These are phyloP conservation scores for Erpetoichthys calabaricus DNA, from an alignment of 2,797 vertebrate species.

Conservation along the genomic window DNA sequence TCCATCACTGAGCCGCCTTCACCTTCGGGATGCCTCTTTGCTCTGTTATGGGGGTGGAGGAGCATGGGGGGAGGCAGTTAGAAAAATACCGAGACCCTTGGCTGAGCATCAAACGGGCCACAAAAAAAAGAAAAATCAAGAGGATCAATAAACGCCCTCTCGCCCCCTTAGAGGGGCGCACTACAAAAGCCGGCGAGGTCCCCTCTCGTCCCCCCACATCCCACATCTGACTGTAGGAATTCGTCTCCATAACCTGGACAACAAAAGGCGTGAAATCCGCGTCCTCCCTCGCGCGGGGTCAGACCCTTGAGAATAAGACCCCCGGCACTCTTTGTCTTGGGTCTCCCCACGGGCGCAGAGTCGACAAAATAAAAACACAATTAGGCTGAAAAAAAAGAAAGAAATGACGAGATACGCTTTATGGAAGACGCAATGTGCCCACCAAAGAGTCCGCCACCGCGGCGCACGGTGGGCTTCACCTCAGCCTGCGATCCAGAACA, in stretches of 20 bases:
- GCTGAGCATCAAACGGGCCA: constrained; percentile 80
- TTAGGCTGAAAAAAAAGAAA: no score
- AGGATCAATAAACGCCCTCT: constrained; percentile 68
- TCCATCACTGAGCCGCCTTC: no score
- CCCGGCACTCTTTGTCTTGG: constrained; percentile 61
- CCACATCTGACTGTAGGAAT: constrained; percentile 85
- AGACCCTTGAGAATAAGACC: constrained; percentile 57
- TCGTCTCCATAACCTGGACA: constrained; percentile 60
- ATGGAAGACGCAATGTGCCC: no score
- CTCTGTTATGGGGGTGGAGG: constrained; percentile 46
- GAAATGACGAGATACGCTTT: no score
- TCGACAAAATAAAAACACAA: no score
- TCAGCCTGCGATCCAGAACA: no score
- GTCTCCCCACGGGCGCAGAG: no score
- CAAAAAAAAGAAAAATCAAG: constrained; percentile 60
- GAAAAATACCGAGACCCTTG: constrained; percentile 57
- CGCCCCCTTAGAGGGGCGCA: constrained; percentile 77
- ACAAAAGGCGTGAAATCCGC: constrained; percentile 84
- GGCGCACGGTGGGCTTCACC: no score
- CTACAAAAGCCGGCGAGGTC: constrained; percentile 65
- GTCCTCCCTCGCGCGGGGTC: constrained; percentile 50
- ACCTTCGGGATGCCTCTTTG: constrained; percentile 23
- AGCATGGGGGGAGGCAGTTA: no score
- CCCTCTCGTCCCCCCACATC: constrained; percentile 45
- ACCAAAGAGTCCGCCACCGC: no score